These are phyloP conservation scores for Spinibarbus caldwelli DNA, from an alignment of 2,797 vertebrate species.

Conservation along the genomic window DNA sequence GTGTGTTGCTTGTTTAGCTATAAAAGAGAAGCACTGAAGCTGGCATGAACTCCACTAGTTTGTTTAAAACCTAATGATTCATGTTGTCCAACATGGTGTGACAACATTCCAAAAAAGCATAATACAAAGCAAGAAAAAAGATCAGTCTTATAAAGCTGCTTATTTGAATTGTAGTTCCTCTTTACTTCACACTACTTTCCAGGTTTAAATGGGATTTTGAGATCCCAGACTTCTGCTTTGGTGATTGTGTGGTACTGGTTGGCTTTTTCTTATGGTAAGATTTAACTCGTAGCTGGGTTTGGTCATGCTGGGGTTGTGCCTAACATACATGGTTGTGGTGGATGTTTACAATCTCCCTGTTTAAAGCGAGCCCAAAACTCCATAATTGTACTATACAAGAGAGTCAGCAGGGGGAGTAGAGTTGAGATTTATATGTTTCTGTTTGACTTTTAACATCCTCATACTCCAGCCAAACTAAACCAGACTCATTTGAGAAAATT, in stretches of 20 bases:
- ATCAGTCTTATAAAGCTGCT: background rate
- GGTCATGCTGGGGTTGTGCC: slow-evolving; percentile 1
- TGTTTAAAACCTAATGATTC: background rate
- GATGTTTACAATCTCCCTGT: background rate
- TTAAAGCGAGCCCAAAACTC: background rate
- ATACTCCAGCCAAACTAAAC: slow-evolving; percentile 4
- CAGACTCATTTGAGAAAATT: background rate
- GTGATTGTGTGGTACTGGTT: background rate
- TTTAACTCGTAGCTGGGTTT: background rate
- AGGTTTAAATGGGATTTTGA: background rate
- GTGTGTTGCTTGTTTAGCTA: background rate
- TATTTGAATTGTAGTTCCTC: background rate
- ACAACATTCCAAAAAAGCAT: background rate
- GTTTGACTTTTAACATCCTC: slow-evolving; percentile 4
- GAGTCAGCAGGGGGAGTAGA: slow-evolving; percentile 54
- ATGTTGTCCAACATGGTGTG: background rate
- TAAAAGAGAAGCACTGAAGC: background rate
- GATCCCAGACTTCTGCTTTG: background rate
- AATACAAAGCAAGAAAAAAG: background rate
- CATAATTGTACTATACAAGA: slow-evolving; percentile 24
- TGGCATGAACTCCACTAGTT: background rate
- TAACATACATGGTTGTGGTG: background rate
- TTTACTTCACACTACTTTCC: background rate
- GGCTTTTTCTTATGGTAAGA: background rate
- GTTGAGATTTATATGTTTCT: slow-evolving; percentile 12